Base-by-base conservation (phyloP, 37 sponge, comb jelly and placozoan genomes). In the Amphimedon queenslandica region DNA sequence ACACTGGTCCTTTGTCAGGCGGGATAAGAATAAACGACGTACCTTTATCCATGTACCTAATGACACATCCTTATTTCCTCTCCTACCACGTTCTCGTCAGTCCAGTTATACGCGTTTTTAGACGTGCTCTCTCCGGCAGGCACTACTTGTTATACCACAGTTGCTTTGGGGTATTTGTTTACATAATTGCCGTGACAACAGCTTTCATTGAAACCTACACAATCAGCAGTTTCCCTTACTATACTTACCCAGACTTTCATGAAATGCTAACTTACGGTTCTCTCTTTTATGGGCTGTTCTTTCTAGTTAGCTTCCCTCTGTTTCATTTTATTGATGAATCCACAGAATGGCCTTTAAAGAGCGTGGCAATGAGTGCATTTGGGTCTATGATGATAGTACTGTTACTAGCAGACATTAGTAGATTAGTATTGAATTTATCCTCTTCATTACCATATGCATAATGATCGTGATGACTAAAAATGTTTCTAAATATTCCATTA, bases 131-230 rank as follows among this genome's bases (percentile, higher is more conserved):
- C 10, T 1, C 21, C 5, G 29, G 34, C 64, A 13, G 13, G 8
- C 8, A 47, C 53, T 18, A 47, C 8, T 13, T 47, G 13, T 47
- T 18, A 18, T 13, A 47, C 8, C 8, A 47, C 53, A 47, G 8
- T 47, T 1, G 30, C 40, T n/a, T 30, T 11, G 27, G 35, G 3
- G 53, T 74, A 28, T 55, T 75, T 8, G 39, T 82, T 70, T 31
- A 55, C 1, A 55, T 37, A 24, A 4, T 72, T 21, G 67, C 81
- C 0, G 64, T 78, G 20, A 24, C 61, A 6, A 77, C 72, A 1
- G 88, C 88, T 4, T 76, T 77, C 66, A 57, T 37, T 1, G 88
- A 87, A 53, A 87, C 88, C 0, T 87, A 66, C 66, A 82, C 88
- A 16, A 87, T 87, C 31, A 77, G 82, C 32, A 11, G 60, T 21